Percentiles rank a stretch among this genome's conserved stretches.
phyloP scores from a whole-genome alignment of 2,113 vertebrate species.

The Epinephelus fuscoguttatus region DNA sequence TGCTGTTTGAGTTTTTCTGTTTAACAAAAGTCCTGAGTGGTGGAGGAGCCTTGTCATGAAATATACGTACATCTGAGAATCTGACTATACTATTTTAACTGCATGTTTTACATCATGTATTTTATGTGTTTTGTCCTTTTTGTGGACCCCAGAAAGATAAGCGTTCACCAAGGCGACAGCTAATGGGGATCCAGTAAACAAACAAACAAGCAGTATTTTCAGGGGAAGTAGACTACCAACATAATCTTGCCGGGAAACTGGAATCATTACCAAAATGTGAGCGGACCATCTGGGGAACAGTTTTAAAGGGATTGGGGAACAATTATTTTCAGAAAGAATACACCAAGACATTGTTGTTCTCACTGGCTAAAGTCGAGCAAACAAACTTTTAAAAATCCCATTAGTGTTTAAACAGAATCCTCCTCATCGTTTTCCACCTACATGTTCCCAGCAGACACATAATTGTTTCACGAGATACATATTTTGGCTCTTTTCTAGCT shows the following conservation, averaged over 20 bases:
- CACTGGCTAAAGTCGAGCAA: neutral
- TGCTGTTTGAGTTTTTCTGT: too few species aligned
- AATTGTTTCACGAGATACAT: neutral
- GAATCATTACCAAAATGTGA: neutral
- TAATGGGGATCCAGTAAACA: too few species aligned
- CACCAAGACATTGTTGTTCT: neutral
- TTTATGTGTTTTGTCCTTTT: too few species aligned
- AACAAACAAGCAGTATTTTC: too few species aligned
- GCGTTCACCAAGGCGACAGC: too few species aligned
- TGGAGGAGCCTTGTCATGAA: too few species aligned
- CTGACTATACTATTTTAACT: too few species aligned
- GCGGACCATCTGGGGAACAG: too few species aligned
- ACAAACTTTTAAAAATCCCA: neutral
- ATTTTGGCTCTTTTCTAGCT: neutral
- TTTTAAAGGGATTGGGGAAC: neutral
- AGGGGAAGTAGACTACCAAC: neutral
- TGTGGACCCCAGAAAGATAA: too few species aligned
- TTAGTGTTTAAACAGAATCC: neutral
- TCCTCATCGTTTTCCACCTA: neutral
- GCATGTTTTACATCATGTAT: too few species aligned
- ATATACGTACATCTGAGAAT: too few species aligned
- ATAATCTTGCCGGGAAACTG: neutral
- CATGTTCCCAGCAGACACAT: neutral
- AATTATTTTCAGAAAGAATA: neutral
- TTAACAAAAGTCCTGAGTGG: too few species aligned